Percentiles rank a stretch among this genome's conserved stretches.
Evolutionary conservation across 2,113 vertebrate species (phyloP).

Genomic region (Gracilinanus agilis): DNA sequence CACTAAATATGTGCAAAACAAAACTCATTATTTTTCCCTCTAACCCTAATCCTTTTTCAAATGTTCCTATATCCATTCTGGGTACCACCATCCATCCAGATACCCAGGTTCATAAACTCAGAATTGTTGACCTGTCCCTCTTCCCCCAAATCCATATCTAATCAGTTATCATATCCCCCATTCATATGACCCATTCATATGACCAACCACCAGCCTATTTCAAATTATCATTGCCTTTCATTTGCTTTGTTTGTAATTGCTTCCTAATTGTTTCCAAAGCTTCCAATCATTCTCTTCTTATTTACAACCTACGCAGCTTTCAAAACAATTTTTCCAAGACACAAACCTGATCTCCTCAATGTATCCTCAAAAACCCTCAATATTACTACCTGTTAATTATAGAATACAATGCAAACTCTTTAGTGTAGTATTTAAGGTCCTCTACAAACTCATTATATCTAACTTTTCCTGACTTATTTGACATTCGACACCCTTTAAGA

Average conservation of each 20-base stretch:
- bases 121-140: neutral
- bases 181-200: too few relatives aligned
- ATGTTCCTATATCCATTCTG: neutral
- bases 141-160: neutral
- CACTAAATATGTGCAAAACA: neutral
- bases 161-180: too few relatives aligned
- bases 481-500: neutral
- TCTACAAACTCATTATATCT: neutral
- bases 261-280: neutral
- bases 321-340: neutral
- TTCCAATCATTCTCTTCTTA: neutral
- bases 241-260: neutral
- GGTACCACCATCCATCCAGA: neutral
- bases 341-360: neutral
- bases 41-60: neutral
- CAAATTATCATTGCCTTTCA: neutral
- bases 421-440: neutral
- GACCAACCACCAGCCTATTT: neutral
- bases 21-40: neutral
- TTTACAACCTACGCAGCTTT: neutral
- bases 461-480: neutral
- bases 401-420: neutral
- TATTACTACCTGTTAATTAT: neutral
- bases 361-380: neutral
- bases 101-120: neutral